Conservation (phyloP, 2,888 invertebrate genomes). For the Subacronicta megacephala region DNA sequence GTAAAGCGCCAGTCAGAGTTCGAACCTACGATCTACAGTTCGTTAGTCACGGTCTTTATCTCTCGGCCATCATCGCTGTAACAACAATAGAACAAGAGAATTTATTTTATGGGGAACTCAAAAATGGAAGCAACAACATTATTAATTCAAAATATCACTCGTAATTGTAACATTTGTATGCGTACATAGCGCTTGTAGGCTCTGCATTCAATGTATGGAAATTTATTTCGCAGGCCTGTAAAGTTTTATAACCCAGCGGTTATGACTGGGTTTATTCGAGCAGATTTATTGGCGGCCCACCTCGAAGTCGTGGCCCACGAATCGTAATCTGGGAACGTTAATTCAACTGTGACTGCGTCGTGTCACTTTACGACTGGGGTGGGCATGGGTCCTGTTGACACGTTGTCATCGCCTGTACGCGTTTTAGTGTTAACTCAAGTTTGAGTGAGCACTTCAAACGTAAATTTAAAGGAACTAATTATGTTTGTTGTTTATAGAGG, state of each 20-base stretch:
- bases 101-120: slow-evolving; percentile 50
- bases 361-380: slow-evolving; percentile 70
- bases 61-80: too few species aligned
- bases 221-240: slow-evolving; percentile 71
- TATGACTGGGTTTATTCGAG: slow-evolving; percentile 69
- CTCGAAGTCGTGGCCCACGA: slow-evolving; percentile 62
- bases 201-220: slow-evolving; percentile 65
- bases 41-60: too few species aligned
- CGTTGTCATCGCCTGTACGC: slow-evolving; percentile 35
- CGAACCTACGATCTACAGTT: too few species aligned
- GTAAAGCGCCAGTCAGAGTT: too few species aligned
- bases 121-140: slow-evolving; percentile 60
- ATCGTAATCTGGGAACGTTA: slow-evolving; percentile 76
- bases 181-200: slow-evolving; percentile 36
- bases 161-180: slow-evolving; percentile 59
- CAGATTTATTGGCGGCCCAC: slow-evolving; percentile 76
- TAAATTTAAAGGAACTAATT: slow-evolving; percentile 33
- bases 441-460: slow-evolving; percentile 41
- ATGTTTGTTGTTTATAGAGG: slow-evolving; percentile 3
- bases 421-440: slow-evolving; percentile 43
- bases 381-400: slow-evolving; percentile 27
- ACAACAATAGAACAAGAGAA: too few species aligned
- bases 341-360: slow-evolving; percentile 72
- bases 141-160: slow-evolving; percentile 68
- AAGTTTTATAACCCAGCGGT: slow-evolving; percentile 71